Conservation (phyloP, 2,113 vertebrate genomes). For the Ailurus styani region DNA sequence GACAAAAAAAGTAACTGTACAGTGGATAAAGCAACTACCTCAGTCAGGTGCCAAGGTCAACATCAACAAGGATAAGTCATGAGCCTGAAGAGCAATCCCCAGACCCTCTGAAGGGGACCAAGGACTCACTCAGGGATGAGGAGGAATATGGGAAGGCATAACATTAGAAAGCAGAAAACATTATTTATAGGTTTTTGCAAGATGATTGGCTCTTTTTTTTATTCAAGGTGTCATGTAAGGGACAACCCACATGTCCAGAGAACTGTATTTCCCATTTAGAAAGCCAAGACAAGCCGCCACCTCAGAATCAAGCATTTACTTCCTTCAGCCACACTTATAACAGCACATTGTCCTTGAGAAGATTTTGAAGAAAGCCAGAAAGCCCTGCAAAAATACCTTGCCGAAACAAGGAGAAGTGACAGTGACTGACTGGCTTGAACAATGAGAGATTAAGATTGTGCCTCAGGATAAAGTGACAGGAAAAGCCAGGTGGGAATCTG, state of each 20-base stretch:
- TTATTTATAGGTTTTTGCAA: background rate
- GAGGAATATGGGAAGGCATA: background rate
- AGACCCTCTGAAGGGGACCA: background rate
- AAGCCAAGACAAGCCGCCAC: background rate
- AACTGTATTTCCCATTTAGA: background rate
- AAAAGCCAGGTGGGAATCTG: constrained; percentile 50
- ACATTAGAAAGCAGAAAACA: background rate
- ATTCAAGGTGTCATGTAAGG: background rate
- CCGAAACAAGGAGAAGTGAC: constrained; percentile 64
- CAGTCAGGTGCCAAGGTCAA: background rate
- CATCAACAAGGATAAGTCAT: background rate
- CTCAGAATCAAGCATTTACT: background rate
- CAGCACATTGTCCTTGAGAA: constrained; percentile 58
- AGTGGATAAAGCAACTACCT: background rate
- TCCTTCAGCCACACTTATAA: background rate
- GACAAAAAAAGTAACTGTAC: background rate
- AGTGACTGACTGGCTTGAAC: constrained; percentile 63
- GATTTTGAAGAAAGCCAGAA: constrained; percentile 44
- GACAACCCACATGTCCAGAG: background rate
- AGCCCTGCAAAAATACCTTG: background rate
- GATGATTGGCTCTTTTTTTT: background rate
- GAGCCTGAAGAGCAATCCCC: background rate
- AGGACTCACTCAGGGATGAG: background rate
- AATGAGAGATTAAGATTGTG: constrained; percentile 60
- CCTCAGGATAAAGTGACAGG: constrained; percentile 47